Base-by-base conservation (phyloP, 2,113 vertebrate genomes). In the Macaca fascicularis region DNA sequence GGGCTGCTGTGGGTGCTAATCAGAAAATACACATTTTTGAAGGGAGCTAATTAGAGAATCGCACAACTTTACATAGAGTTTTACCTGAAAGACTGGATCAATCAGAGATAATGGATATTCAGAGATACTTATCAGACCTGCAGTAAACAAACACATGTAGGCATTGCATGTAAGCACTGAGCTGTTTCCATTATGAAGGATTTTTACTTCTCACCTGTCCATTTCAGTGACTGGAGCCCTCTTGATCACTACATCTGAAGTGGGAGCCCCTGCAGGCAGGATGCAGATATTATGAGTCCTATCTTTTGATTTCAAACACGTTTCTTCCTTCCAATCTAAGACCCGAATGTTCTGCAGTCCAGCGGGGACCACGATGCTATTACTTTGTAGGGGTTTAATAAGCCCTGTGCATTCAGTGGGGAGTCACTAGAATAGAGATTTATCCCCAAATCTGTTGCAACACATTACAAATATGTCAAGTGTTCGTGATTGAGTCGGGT, bases 1-100 rank as follows among this genome's bases (percentile, higher is more conserved):
- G 97, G 96, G 97, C 97, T 98, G 89, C 94, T 98, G 93, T 97
- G 96, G 74, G 97, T 83, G 67, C 97, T 97, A 97, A 97, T 97
- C 97, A 98, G 97, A 96, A 87, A 96, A 75, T n/a, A 95, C 92
- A 89, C 93, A 84, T 8, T 38, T 57, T 92, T 93, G 67, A 98
- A 97, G 98, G 97, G 96, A 97, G 90, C 97, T 98, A 98, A 98
- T 98, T 97, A 98, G 98, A 98, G 97, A 97, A 97, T 95, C 96
- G 23, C 86, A 88, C 95, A 97, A 96, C 96, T 97, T 98, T 40
- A 40, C 38, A 55, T 97, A 88, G 91, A 97, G 89, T 94, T 98
- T 94, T 95, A 48, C 94, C 91, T 88, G 23, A 17, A 81, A 30
- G 25, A 32, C 38, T 2, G 50, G 67, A 74, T 94, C 82, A 30